Evolutionary conservation across 2,797 vertebrate genomes (phyloP).

Genomic region (Mastacembelus armatus): DNA sequence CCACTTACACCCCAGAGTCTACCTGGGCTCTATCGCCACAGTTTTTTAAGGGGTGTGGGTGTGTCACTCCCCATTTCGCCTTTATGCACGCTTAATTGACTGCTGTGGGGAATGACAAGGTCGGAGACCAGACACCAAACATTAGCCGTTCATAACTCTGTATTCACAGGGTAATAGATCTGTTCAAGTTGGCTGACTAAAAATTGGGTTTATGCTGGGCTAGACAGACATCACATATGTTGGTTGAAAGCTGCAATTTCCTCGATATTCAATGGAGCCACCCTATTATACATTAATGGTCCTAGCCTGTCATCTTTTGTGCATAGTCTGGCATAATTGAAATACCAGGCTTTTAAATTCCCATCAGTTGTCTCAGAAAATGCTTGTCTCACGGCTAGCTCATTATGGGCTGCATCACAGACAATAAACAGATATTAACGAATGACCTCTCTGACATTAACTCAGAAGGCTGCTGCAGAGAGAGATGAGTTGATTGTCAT

Average conservation of each 20-base stretch:
- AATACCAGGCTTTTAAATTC: constrained; percentile 64
- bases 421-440: constrained; percentile 49
- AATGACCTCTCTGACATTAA: constrained; percentile 46
- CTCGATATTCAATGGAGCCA: constrained; percentile 49
- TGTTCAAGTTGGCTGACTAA: constrained; percentile 32
- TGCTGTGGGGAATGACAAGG: constrained; percentile 13
- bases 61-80: constrained; percentile 1
- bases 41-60: constrained; percentile 14
- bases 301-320: constrained; percentile 62
- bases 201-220: constrained; percentile 27
- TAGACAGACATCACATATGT: constrained; percentile 39
- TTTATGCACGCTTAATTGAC: constrained; percentile 30
- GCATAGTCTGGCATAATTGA: constrained; percentile 52
- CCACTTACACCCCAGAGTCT: background rate
- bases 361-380: constrained; percentile 55
- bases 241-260: constrained; percentile 68
- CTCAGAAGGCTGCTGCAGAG: constrained; percentile 36
- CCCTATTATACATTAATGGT: constrained; percentile 60
- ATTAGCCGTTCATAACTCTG: constrained; percentile 31
- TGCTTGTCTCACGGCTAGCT: constrained; percentile 31
- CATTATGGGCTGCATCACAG: constrained; percentile 53
- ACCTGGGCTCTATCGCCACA: background rate
- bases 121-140: constrained; percentile 31
- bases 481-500: constrained; percentile 44
- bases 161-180: constrained; percentile 38